Conservation (phyloP, 2,888 invertebrate species). For the Cheilosia soror region DNA sequence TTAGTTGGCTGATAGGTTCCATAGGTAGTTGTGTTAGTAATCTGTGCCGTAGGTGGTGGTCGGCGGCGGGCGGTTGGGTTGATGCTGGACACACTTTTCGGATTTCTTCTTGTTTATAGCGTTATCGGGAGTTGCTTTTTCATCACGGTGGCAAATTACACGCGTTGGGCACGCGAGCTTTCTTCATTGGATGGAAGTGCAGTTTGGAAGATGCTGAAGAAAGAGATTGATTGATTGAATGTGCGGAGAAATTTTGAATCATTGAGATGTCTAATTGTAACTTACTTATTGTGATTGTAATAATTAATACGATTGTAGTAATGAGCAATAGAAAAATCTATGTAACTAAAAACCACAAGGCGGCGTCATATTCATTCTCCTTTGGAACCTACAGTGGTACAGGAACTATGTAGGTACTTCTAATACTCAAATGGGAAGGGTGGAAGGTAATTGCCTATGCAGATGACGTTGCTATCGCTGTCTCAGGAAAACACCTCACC, state of each 20-base stretch:
- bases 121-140: conserved; percentile 20
- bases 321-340: too few relatives aligned
- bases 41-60: conserved; percentile 36
- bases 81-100: conserved; percentile 47
- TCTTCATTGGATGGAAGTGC: conserved; percentile 6
- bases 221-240: not conserved
- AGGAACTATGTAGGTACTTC: too few relatives aligned
- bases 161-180: conserved; percentile 42
- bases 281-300: too few relatives aligned
- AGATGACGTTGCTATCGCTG: too few relatives aligned
- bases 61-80: conserved; percentile 36
- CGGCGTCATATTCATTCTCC: too few relatives aligned
- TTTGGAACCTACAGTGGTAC: too few relatives aligned
- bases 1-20: conserved; percentile 2
- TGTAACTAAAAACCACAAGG: too few relatives aligned
- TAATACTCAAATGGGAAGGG: too few relatives aligned
- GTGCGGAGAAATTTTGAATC: not conserved
- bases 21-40: conserved; percentile 22
- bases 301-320: too few relatives aligned
- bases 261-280: not conserved
- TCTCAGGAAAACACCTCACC: too few relatives aligned
- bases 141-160: conserved; percentile 5
- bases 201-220: not conserved
- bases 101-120: conserved; percentile 16
- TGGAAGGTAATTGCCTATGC: too few relatives aligned